These are phyloP conservation scores for Patiria pectinifera DNA, from an alignment of 53 echinoderm and acorn worm genomes.

Conservation along the genomic window DNA sequence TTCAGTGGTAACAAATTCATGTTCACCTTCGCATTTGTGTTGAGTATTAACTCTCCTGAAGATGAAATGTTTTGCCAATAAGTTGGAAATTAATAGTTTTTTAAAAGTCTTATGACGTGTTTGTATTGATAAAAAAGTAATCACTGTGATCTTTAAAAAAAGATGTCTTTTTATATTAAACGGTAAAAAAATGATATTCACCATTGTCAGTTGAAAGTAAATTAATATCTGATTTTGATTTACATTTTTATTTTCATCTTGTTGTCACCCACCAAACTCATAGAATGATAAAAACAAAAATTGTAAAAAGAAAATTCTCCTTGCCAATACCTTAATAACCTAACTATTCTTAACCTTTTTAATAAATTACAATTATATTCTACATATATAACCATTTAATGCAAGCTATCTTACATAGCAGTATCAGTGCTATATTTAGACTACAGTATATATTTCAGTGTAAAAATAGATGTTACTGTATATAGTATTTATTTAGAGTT, in stretches of 20 bases:
- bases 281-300: neutral
- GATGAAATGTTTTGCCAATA: too few relatives aligned
- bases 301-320: neutral
- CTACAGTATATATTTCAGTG: neutral
- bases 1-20: too few relatives aligned
- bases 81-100: too few relatives aligned
- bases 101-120: too few relatives aligned
- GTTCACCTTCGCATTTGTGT: too few relatives aligned
- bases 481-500: neutral
- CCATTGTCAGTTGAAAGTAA: too few relatives aligned
- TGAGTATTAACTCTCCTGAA: too few relatives aligned
- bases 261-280: neutral
- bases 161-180: too few relatives aligned
- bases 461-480: neutral
- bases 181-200: too few relatives aligned
- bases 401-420: neutral
- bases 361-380: neutral
- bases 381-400: neutral
- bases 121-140: too few relatives aligned
- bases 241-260: neutral
- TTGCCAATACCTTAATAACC: neutral
- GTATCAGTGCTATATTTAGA: neutral
- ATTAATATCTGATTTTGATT: too few relatives aligned
- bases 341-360: neutral
- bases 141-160: too few relatives aligned